Percentiles rank a stretch among this genome's conserved stretches.
These are phyloP conservation scores for Dicentrarchus labrax DNA, from an alignment of 2,113 vertebrate species.

Conservation along the genomic window DNA sequence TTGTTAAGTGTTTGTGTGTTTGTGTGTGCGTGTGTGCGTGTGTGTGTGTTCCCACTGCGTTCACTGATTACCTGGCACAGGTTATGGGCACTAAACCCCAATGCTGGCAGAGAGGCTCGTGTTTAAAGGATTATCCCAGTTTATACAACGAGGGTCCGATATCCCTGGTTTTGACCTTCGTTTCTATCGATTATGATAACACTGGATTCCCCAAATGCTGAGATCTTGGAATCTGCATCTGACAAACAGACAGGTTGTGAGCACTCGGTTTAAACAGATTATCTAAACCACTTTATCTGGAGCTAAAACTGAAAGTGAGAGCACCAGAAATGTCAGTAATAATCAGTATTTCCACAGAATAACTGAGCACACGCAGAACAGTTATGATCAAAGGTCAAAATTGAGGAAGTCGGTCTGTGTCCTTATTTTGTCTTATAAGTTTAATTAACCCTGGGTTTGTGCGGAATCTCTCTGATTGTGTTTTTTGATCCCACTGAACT, in stretches of 20 bases:
- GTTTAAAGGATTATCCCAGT: conserved; percentile 26
- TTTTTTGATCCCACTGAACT: background rate
- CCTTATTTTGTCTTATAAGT: background rate
- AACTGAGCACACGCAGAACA: background rate
- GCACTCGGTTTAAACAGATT: background rate
- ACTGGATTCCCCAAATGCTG: background rate
- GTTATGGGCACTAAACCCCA: conserved; percentile 15
- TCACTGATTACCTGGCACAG: conserved; percentile 44
- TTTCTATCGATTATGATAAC: background rate
- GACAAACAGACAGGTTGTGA: background rate
- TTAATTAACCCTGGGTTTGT: background rate
- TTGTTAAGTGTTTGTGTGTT: conserved; percentile 1
- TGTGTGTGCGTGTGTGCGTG: background rate
- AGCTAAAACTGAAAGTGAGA: background rate
- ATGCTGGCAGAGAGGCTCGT: conserved; percentile 12
- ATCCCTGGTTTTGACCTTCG: background rate
- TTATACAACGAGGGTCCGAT: background rate
- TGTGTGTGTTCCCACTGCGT: conserved; percentile 10
- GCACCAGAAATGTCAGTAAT: background rate
- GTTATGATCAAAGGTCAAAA: background rate
- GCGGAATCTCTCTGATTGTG: background rate
- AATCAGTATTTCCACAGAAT: background rate
- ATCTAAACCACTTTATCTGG: background rate
- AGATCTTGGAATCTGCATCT: background rate
- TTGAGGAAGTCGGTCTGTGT: background rate